Base-by-base conservation (phyloP, 1,140 invertebrate genomes). In the Trypoxylus dichotomus region DNA sequence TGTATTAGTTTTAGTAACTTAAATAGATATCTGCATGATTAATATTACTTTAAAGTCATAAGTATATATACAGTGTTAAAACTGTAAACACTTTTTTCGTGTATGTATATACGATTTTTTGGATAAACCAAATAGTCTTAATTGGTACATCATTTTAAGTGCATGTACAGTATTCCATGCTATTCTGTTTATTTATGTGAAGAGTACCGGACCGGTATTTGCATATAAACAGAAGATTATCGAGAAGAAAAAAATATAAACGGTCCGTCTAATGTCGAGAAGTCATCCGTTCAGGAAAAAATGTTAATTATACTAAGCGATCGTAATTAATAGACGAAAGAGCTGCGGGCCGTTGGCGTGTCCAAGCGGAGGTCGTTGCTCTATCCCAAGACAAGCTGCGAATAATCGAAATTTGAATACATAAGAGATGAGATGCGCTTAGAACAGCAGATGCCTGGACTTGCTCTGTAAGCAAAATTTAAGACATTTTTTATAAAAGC, bases 291-390 rank as follows among this genome's bases (percentile, higher is more conserved):
- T 63, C 60, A 24, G 25, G 60, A 27, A 63, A 63, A 63, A 63
- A 63, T 63, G 60, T 63, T 63, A 63, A 63, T 63, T 63, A 63
- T 63, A 27, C 60, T 63, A 63, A 63, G 60, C 60, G 60, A 63
- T 63, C 60, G 60, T 63, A 63, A 63, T 63, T 63, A 63, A 63
- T 27, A 63, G 19, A 63, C 19, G 19, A 63, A 63, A 63, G 25
- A 24, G 60, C 60, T 63, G 60, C 60, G 60, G 60, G 60, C 60
- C 60, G 60, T 27, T 63, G 19, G 60, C 60, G 60, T 27, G 60
- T 63, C 60, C 60, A 63, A 11, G 19, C 10, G 19, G 54, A 63
- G 60, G 60, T 63, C 60, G 19, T 63, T 63, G 60, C 60, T 63
- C 60, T 19, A 63, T 13, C 43, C 3, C 3, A 63, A 63, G 19